Conservation (phyloP, 2,113 vertebrate genomes). For the Gulo gulo region DNA sequence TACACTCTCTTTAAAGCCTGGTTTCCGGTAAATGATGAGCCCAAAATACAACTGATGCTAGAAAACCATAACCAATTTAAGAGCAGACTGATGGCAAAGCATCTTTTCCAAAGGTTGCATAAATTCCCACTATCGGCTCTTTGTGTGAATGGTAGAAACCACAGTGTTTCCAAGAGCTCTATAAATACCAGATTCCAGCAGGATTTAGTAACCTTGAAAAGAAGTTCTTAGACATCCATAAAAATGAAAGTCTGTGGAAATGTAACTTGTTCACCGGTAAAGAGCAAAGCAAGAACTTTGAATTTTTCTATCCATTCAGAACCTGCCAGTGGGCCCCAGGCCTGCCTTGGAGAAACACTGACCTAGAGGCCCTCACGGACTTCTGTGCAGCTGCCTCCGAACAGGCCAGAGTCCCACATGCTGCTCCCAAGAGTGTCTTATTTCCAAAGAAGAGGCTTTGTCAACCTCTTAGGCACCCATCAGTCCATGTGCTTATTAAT, state of each 20-base stretch:
- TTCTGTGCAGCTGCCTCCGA: accelerated
- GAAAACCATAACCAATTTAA: not conserved
- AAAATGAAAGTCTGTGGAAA: not conserved
- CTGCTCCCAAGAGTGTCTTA: not conserved
- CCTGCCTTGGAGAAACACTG: not conserved
- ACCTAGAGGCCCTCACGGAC: not conserved
- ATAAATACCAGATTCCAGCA: not conserved
- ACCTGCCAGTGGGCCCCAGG: accelerated
- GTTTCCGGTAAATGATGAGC: not conserved
- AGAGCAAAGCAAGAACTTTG: not conserved
- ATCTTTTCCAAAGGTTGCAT: not conserved
- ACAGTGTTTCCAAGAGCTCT: not conserved
- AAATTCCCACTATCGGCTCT: not conserved
- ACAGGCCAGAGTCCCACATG: not conserved
- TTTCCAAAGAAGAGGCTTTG: not conserved
- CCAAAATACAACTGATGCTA: not conserved
- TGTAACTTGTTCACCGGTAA: not conserved
- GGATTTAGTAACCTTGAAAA: not conserved
- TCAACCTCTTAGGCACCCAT: not conserved
- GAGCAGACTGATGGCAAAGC: not conserved
- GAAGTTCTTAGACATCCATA: not conserved
- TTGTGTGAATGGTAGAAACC: not conserved
- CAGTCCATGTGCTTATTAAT: not conserved
- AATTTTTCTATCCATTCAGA: not conserved
- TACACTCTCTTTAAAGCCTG: not conserved